Evolutionary conservation across 1,140 invertebrate species (phyloP).

Genomic region (Pogonus chalceus): DNA sequence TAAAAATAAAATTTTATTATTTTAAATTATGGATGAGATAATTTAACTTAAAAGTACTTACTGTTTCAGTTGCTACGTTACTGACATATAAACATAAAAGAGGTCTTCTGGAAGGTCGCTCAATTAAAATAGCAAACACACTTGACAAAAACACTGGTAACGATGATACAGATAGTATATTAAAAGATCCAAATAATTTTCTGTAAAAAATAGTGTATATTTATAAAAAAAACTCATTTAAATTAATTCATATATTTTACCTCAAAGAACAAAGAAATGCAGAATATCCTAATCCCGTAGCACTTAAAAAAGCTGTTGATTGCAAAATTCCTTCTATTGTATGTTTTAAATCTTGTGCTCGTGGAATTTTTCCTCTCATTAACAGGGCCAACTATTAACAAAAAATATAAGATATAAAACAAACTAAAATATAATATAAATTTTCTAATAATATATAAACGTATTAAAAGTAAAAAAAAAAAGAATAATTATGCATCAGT

Average conservation of each 20-base stretch:
- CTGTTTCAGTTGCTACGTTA: slow-evolving; percentile 71
- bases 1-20: no score
- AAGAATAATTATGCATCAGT: no score
- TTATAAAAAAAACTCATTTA: neutral
- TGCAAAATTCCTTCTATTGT: slow-evolving; percentile 58
- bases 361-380: slow-evolving; percentile 54
- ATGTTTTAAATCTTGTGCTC: slow-evolving; percentile 49
- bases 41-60: no score
- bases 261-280: slow-evolving; percentile 55
- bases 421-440: neutral
- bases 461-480: slow-evolving; percentile 7
- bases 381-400: slow-evolving; percentile 55
- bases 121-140: slow-evolving; percentile 61
- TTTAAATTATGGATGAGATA: no score
- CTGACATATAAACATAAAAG: slow-evolving; percentile 67
- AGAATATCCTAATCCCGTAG: slow-evolving; percentile 62
- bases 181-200: slow-evolving; percentile 53
- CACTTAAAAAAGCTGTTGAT: slow-evolving; percentile 65
- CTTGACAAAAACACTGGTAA: slow-evolving; percentile 61
- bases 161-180: slow-evolving; percentile 57
- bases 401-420: neutral
- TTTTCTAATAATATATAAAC: neutral
- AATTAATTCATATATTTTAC: slow-evolving; percentile 32
- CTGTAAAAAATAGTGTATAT: slow-evolving; percentile 42
- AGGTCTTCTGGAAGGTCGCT: slow-evolving; percentile 58